Evolutionary conservation across 1,140 invertebrate genomes (phyloP).

Genomic region (Druon quercuslanigerum): DNA sequence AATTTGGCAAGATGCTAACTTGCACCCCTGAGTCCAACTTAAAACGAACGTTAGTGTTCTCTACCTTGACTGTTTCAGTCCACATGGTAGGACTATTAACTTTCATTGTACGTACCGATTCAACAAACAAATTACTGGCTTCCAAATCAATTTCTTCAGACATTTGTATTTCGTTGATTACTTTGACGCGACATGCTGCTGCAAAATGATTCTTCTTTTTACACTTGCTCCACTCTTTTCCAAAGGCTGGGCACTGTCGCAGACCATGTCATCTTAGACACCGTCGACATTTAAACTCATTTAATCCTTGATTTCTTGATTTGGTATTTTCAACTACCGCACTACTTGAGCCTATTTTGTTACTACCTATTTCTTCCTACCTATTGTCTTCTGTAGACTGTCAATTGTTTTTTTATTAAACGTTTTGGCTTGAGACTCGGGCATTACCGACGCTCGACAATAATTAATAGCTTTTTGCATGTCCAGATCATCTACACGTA

Average conservation of each 20-base stretch:
- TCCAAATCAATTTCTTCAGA: too few relatives aligned
- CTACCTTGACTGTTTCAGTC: slow-evolving; percentile 41
- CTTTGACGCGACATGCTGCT: slow-evolving; percentile 41
- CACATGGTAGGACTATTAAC: slow-evolving; percentile 36
- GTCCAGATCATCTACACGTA: slow-evolving; percentile 50
- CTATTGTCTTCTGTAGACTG: not conserved
- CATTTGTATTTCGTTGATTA: slow-evolving; percentile 20
- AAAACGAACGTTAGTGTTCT: slow-evolving; percentile 40
- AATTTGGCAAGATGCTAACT: slow-evolving; percentile 46
- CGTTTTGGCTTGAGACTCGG: slow-evolving; percentile 29
- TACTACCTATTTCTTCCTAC: too few relatives aligned
- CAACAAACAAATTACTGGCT: not conserved
- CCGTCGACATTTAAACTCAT: slow-evolving; percentile 25
- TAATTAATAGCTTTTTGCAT: slow-evolving; percentile 49
- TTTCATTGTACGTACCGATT: not conserved
- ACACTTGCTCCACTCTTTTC: slow-evolving; percentile 47
- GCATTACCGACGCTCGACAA: slow-evolving; percentile 41
- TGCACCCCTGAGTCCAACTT: slow-evolving; percentile 49
- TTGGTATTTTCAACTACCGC: not conserved
- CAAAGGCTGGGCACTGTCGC: slow-evolving; percentile 47
- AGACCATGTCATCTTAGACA: slow-evolving; percentile 10
- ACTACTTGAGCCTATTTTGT: too few relatives aligned
- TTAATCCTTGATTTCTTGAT: not conserved
- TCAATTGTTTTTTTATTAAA: slow-evolving; percentile 24
- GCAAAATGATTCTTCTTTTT: slow-evolving; percentile 48